A percentile compares a stretch with the other conserved stretches of the same genome.
Conservation (phyloP, 2,888 invertebrate species). For the Rapana venosa region DNA sequence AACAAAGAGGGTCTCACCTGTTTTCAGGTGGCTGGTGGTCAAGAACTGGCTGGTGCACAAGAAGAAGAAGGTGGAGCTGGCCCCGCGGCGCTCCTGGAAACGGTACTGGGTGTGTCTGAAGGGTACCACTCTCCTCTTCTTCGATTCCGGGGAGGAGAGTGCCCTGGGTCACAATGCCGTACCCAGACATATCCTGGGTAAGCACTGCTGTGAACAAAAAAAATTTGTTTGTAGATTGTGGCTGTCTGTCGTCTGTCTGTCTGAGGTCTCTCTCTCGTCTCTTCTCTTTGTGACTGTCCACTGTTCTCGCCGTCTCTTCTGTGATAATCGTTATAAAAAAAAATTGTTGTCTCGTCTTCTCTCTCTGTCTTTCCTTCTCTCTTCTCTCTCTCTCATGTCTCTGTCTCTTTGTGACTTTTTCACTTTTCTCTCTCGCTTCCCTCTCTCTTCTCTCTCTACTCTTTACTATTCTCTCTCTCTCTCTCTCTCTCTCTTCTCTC, state of each 20-base stretch:
- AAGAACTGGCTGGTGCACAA: slow-evolving; percentile 98
- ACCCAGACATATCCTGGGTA: slow-evolving; percentile 76
- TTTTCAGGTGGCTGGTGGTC: slow-evolving; percentile 92
- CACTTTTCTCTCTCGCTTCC: too few relatives aligned
- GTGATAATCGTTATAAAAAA: too few relatives aligned
- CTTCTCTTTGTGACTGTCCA: too few relatives aligned
- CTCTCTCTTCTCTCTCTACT: too few relatives aligned
- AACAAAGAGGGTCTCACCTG: background rate
- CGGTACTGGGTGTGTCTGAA: slow-evolving; percentile 99
- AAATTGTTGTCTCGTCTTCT: background rate
- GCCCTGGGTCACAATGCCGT: slow-evolving; percentile 65
- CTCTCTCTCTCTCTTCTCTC: too few relatives aligned
- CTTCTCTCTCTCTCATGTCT: background rate
- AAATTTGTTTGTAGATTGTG: background rate
- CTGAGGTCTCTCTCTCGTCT: background rate
- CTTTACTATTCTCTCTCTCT: too few relatives aligned
- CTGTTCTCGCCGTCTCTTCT: too few relatives aligned
- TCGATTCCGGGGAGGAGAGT: slow-evolving; percentile 79
- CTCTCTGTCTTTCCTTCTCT: background rate
- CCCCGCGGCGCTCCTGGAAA: slow-evolving; percentile 97
- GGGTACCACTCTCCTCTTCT: slow-evolving; percentile 96
- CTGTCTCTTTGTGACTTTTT: too few relatives aligned
- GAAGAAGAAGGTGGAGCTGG: slow-evolving; percentile 97
- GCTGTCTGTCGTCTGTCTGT: background rate
- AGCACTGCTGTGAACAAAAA: slow-evolving; percentile 10